Conservation (phyloP, 2,888 invertebrate genomes). For the Nemapogon koenigi region DNA sequence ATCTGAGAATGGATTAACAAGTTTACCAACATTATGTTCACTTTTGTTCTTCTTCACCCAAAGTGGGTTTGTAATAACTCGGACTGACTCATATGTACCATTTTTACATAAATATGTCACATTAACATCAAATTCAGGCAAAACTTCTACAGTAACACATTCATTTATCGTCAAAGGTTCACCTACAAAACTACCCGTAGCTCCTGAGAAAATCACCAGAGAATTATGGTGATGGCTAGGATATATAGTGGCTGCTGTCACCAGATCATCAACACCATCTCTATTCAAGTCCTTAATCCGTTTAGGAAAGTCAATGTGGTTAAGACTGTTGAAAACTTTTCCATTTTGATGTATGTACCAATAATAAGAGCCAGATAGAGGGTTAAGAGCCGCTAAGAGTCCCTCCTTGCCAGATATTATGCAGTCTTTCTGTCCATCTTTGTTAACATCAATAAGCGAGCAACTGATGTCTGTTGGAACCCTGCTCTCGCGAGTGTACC, state of each 20-base stretch:
- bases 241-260: constrained; percentile 63
- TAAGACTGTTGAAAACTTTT: constrained; percentile 54
- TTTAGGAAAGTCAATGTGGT: constrained; percentile 72
- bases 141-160: constrained; percentile 63
- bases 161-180: constrained; percentile 66
- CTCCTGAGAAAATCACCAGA: constrained; percentile 74
- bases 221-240: constrained; percentile 63
- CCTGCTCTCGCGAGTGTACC: constrained; percentile 74
- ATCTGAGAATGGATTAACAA: constrained; percentile 30
- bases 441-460: constrained; percentile 73
- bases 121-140: constrained; percentile 54
- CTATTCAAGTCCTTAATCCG: constrained; percentile 75
- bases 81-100: constrained; percentile 61
- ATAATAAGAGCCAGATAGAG: constrained; percentile 57
- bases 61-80: constrained; percentile 36
- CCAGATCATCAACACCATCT: constrained; percentile 73
- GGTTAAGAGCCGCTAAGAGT: constrained; percentile 56
- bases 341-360: constrained; percentile 67
- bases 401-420: constrained; percentile 76
- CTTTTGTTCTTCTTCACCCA: constrained; percentile 20
- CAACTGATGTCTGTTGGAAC: constrained; percentile 79
- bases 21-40: constrained; percentile 32
- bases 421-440: constrained; percentile 76
- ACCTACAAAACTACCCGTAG: constrained; percentile 70
- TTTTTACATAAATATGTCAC: constrained; percentile 67